Conservation (phyloP, 1,140 invertebrate genomes). For the Diabrotica undecimpunctata region DNA sequence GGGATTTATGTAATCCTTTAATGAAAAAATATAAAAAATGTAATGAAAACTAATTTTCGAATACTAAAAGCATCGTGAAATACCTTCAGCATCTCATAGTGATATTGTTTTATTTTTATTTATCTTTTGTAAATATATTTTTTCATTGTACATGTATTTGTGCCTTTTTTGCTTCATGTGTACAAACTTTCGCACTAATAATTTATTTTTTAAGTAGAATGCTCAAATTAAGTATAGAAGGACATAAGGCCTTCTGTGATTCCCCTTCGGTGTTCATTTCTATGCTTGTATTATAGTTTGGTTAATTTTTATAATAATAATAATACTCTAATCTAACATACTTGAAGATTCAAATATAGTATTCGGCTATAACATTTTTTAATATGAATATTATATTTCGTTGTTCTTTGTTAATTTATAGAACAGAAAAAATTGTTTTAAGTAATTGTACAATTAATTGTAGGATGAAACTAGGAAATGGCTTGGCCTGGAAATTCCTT, state of each 20-base stretch:
- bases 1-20: no score
- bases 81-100: slow-evolving; percentile 12
- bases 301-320: not conserved
- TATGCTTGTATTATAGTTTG: not conserved
- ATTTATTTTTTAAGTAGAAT: slow-evolving; percentile 5
- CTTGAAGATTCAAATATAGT: no score
- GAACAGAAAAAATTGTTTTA: no score
- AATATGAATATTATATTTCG: no score
- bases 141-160: slow-evolving; percentile 16
- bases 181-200: slow-evolving; percentile 16
- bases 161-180: slow-evolving; percentile 18
- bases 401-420: no score
- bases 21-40: no score
- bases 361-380: no score
- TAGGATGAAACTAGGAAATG: no score
- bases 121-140: slow-evolving; percentile 20
- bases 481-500: no score
- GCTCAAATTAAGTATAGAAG: not conserved
- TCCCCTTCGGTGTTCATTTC: not conserved
- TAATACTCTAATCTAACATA: not conserved
- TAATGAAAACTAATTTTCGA: no score
- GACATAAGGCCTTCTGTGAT: not conserved
- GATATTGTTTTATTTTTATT: slow-evolving; percentile 22
- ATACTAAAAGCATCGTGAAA: not conserved
- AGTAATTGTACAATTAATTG: no score